Evolutionary conservation across 2,113 vertebrate species (phyloP).

Genomic region (Macquaria australasica): DNA sequence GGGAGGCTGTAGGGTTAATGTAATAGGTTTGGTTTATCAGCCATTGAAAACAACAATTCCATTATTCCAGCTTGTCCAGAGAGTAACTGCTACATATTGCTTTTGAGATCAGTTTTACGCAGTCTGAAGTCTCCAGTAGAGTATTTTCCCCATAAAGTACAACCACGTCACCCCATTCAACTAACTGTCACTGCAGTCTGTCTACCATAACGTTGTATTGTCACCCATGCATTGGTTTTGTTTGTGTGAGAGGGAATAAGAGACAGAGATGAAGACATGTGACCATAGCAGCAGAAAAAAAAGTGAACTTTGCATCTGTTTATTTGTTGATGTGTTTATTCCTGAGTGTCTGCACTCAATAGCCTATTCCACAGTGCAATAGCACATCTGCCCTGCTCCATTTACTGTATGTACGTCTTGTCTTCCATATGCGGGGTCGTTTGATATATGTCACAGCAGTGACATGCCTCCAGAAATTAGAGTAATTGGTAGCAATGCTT

Average conservation of each 20-base stretch:
- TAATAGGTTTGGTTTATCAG: constrained; percentile 18
- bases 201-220: neutral
- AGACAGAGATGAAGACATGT: neutral
- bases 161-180: constrained; percentile 18
- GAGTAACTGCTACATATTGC: constrained; percentile 5
- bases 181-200: constrained; percentile 7
- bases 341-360: neutral
- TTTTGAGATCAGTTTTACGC: constrained; percentile 6
- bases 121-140: neutral
- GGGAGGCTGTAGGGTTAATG: neutral
- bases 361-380: neutral
- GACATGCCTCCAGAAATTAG: constrained; percentile 45
- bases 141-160: neutral
- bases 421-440: neutral
- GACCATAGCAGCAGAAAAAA: neutral
- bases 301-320: neutral
- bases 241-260: neutral
- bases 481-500: constrained; percentile 47
- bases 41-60: constrained; percentile 10
- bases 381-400: constrained; percentile 24
- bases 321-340: constrained; percentile 27
- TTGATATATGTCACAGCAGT: constrained; percentile 16
- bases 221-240: neutral
- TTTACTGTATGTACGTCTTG: constrained; percentile 10
- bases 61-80: constrained; percentile 6